Evolutionary conservation across 2,113 vertebrate genomes (phyloP).

Genomic region (Varanus komodoensis): DNA sequence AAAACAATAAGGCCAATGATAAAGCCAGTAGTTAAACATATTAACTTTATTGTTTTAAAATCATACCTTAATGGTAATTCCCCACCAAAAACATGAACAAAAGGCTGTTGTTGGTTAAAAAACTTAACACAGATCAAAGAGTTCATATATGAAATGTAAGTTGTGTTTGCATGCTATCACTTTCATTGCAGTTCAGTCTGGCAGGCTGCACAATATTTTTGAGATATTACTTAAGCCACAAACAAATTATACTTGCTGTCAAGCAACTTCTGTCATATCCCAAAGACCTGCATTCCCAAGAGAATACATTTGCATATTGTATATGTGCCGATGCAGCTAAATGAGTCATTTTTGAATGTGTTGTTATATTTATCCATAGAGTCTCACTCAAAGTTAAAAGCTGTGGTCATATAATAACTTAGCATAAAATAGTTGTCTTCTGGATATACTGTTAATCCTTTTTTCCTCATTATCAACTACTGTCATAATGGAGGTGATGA

Average conservation of each 20-base stretch:
- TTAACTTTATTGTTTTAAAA: no score
- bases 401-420: background rate
- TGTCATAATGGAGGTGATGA: background rate
- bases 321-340: background rate
- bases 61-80: background rate
- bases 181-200: background rate
- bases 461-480: background rate
- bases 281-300: background rate
- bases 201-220: background rate
- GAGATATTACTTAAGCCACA: background rate
- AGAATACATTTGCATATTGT: background rate
- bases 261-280: slow-evolving; percentile 3
- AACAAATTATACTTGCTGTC: background rate
- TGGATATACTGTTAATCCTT: background rate
- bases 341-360: background rate
- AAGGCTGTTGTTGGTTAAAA: background rate
- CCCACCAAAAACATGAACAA: background rate
- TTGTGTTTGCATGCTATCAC: no score
- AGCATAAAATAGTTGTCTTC: background rate
- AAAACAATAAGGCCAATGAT: no score
- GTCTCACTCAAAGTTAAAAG: background rate
- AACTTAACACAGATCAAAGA: background rate
- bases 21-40: no score
- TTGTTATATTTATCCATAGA: background rate
- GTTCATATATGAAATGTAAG: background rate